Evolutionary conservation across 1,140 invertebrate species (phyloP).

Genomic region (Neelides sp.): DNA sequence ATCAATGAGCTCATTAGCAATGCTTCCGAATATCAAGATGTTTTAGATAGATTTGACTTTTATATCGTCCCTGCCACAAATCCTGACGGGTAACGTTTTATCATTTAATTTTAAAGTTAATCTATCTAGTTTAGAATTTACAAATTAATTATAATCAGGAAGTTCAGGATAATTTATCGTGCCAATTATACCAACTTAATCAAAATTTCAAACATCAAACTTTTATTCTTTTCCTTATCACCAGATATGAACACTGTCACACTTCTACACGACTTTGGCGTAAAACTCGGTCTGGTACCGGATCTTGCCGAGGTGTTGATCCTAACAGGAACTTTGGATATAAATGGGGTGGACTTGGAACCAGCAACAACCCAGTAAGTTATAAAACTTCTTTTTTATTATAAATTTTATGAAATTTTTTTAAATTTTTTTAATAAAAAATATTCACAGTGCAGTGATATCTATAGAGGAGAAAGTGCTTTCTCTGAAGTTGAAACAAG

Average conservation of each 20-base stretch:
- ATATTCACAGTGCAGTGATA: constrained; percentile 73
- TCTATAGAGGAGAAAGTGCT: constrained; percentile 54
- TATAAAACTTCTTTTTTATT: no score
- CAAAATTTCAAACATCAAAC: no score
- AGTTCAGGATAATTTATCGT: no score
- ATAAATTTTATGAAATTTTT: no score
- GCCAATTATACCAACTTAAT: no score
- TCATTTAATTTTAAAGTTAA: constrained; percentile 2
- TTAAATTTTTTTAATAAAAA: no score
- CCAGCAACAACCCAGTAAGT: constrained; percentile 55
- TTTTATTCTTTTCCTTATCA: no score
- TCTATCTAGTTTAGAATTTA: no score
- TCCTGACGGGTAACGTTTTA: constrained; percentile 52
- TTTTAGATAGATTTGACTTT: constrained; percentile 39
- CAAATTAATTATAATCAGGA: no score
- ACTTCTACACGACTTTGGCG: constrained; percentile 44
- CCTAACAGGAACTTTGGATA: constrained; percentile 58
- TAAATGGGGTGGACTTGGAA: constrained; percentile 53
- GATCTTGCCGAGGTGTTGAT: constrained; percentile 40
- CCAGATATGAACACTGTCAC: constrained; percentile 37
- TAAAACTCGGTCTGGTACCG: constrained; percentile 33
- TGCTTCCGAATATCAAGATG: constrained; percentile 8
- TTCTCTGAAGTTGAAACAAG: constrained; percentile 76
- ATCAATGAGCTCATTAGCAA: constrained; percentile 36
- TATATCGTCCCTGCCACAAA: constrained; percentile 45